phyloP scores from a whole-genome alignment of 2,113 vertebrate genomes.

The Thalassarche chlororhynchos region DNA sequence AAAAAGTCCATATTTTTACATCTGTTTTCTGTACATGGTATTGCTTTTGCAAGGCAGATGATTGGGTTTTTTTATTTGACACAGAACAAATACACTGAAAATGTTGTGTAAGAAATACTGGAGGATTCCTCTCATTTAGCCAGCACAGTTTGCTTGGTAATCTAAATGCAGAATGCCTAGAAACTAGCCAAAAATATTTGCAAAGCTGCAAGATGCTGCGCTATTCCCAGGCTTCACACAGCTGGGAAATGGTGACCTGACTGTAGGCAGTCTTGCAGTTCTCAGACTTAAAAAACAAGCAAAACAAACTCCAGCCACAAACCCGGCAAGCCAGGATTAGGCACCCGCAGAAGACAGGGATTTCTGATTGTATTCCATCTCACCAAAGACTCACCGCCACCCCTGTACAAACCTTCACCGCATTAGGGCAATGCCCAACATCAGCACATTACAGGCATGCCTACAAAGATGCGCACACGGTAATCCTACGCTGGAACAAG shows the following conservation, averaged over 20 bases:
- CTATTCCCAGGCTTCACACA: neutral
- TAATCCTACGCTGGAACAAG: neutral
- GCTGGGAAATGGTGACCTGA: neutral
- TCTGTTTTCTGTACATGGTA: neutral
- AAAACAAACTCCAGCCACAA: neutral
- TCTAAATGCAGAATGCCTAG: neutral
- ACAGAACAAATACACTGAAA: neutral
- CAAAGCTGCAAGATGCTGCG: neutral
- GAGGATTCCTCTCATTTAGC: neutral
- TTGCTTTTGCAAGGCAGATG: neutral
- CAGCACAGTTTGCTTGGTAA: neutral
- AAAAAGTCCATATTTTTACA: neutral
- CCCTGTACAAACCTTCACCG: neutral
- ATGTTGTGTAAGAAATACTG: neutral
- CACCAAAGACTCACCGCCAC: neutral
- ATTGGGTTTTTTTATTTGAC: neutral
- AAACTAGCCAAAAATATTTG: neutral
- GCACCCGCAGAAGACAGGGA: neutral
- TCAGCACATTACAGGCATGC: conserved; percentile 23
- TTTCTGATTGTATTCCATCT: neutral
- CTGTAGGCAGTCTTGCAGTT: neutral
- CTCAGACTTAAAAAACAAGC: neutral
- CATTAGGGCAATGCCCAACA: neutral
- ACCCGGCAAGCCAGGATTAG: neutral
- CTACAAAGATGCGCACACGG: fast-evolving